These are phyloP conservation scores for Archaeoteleia sp. DNA, from an alignment of 2,888 invertebrate species.

Conservation along the genomic window DNA sequence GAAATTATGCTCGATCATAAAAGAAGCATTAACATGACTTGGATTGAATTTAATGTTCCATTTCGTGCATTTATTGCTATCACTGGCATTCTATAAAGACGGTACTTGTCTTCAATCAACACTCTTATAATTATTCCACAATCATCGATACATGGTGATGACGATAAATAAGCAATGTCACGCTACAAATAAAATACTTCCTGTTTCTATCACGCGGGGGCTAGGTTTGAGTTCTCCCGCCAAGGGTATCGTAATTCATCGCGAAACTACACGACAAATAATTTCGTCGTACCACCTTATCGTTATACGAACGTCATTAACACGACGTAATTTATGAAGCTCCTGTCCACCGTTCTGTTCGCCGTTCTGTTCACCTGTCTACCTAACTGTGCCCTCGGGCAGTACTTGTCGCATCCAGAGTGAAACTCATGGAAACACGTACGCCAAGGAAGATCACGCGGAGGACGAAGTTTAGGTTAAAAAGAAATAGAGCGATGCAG, in stretches of 20 bases:
- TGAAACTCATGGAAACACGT: conserved; percentile 45
- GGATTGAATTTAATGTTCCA: conserved; percentile 20
- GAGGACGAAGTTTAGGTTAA: conserved; percentile 32
- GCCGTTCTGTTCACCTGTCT: conserved; percentile 59
- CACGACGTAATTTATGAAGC: conserved; percentile 72
- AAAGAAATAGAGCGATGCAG: conserved; percentile 39
- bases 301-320: conserved; percentile 57
- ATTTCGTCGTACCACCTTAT: conserved; percentile 56
- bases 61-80: background rate
- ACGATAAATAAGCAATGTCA: conserved; percentile 29
- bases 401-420: conserved; percentile 54
- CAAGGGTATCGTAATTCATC: conserved; percentile 47
- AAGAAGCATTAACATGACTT: background rate
- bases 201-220: conserved; percentile 1
- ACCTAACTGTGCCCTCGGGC: conserved; percentile 60
- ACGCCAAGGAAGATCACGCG: conserved; percentile 35
- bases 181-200: conserved; percentile 13
- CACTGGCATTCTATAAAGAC: conserved; percentile 18
- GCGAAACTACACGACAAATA: conserved; percentile 57
- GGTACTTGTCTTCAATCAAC: conserved; percentile 23
- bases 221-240: conserved; percentile 22
- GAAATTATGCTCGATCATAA: conserved; percentile 8
- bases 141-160: conserved; percentile 30
- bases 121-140: conserved; percentile 32
- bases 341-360: conserved; percentile 62